Evolutionary conservation across 2,797 vertebrate genomes (phyloP), one percentile per base, ranked within the genome.

Genomic region (Anguilla pacifica): DNA sequence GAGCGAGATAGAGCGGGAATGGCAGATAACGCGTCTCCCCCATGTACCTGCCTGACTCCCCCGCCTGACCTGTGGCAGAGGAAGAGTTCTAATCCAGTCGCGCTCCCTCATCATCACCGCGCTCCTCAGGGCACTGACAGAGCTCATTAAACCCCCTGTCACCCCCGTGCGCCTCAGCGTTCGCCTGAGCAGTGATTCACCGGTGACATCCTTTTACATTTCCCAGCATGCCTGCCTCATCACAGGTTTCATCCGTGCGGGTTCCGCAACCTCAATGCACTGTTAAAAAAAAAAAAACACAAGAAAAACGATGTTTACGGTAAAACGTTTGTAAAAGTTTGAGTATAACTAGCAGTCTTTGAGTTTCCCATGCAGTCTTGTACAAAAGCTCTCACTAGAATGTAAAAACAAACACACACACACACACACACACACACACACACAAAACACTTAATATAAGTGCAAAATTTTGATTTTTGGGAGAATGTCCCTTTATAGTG

Each of bases 51-150:
- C 46, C 70, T 6, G 17, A 25, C 92, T 92, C 91, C 19, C 84
- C 91, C 87, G 87, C 91, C 86, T 85, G 91, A 92, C 89, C 89
- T 64, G 74, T 39, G 82, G 89, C 92, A 91, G 91, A 55, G 86
- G 83, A 81, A 64, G 87, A 87, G 89, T 90, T 87, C 87, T 93
- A 91, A 94, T 93, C 90, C 84, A 83, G 6, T 1, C 72, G 55
- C 89, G 88, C 91, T 93, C 88, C 86, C 43, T 55, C 53, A 57
- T 43, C 85, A 86, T 88, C 81, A 88, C 84, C 55, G 39, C 6
- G 39, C 83, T 86, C 86, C 53, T 89, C 89, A 82, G 85, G 46
- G 43, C 81, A 22, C 49, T 77, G 19, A 77, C 79, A 83, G 67
- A 57, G 74, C 2, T 70, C 46, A 70, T 6, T 46, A 87, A 22